phyloP scores from a whole-genome alignment of 2,113 vertebrate genomes.

The Oenanthe melanoleuca region DNA sequence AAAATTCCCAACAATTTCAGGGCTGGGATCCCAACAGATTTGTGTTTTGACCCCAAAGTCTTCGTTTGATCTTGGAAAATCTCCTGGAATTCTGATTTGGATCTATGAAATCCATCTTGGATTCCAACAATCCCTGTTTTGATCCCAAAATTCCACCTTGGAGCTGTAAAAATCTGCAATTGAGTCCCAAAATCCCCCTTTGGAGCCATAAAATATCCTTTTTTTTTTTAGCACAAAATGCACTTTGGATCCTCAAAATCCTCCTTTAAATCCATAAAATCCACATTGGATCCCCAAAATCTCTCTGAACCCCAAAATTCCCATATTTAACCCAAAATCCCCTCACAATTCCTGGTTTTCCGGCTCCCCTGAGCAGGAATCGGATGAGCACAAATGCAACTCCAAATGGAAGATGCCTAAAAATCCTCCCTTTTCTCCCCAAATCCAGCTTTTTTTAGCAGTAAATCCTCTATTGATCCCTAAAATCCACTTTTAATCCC shows the following conservation, averaged over 20 bases:
- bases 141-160: not conserved
- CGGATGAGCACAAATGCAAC: slow-evolving; percentile 87
- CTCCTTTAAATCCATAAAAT: accelerated
- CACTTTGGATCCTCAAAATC: not conserved
- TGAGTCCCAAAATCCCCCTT: not conserved
- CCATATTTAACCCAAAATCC: not conserved
- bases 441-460: not conserved
- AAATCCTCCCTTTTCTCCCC: not conserved
- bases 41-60: not conserved
- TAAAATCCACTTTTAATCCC: accelerated
- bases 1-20: accelerated
- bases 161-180: not conserved
- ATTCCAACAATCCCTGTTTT: accelerated
- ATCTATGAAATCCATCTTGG: not conserved
- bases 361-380: slow-evolving; percentile 83
- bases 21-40: not conserved
- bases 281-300: too few relatives aligned
- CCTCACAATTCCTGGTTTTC: not conserved
- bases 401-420: slow-evolving; percentile 69
- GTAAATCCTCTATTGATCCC: not conserved
- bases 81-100: accelerated
- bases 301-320: not conserved
- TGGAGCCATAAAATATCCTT: too few relatives aligned
- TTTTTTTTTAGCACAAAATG: not conserved
- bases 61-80: accelerated